A percentile compares a stretch with the other conserved stretches of the same genome.
Conservation (phyloP, 2,113 vertebrate genomes). For the Calyptomena viridis region DNA sequence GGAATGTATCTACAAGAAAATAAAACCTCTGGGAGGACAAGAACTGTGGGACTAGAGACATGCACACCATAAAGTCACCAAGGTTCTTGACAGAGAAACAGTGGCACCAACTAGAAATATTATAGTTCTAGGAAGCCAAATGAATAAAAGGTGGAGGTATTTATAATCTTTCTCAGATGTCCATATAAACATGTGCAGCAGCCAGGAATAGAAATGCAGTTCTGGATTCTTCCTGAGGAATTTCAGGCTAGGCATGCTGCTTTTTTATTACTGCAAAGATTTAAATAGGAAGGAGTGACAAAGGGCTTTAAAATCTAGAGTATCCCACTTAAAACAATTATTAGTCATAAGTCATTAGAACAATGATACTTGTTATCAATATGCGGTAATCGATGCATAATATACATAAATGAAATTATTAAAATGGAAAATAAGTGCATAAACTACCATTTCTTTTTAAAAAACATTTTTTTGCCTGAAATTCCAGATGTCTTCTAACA, state of each 20-base stretch:
- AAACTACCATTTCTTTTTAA: neutral
- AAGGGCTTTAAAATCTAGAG: neutral
- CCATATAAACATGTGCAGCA: neutral
- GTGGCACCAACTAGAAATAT: neutral
- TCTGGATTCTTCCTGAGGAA: constrained; percentile 6
- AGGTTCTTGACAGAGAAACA: neutral
- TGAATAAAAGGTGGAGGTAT: neutral
- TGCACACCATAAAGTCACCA: accelerated
- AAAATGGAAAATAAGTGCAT: neutral
- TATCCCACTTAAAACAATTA: neutral
- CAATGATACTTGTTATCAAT: neutral
- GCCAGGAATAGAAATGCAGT: neutral
- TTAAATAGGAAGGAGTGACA: neutral
- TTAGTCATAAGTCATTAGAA: neutral
- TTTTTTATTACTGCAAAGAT: neutral
- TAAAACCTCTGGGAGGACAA: neutral
- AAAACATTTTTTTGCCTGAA: neutral
- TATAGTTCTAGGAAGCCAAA: neutral
- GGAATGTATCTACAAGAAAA: neutral
- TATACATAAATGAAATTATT: neutral
- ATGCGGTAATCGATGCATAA: neutral
- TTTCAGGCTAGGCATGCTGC: neutral
- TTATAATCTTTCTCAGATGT: neutral
- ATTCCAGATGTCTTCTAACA: neutral
- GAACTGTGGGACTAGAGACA: neutral